Base-by-base conservation (phyloP, 2,888 invertebrate genomes). In the Nemurella pictetii region DNA sequence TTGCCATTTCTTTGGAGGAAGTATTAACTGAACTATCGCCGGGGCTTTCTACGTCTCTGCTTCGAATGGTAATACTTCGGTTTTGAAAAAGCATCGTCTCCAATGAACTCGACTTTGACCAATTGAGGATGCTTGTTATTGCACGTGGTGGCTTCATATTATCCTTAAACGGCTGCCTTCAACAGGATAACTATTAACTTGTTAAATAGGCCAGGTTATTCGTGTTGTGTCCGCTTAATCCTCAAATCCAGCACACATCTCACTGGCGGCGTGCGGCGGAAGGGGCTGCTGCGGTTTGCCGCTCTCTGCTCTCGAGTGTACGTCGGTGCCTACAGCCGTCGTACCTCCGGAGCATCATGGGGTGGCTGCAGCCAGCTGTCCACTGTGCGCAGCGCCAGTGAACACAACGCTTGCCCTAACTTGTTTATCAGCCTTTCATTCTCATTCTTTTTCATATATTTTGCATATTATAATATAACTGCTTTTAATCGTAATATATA, bases 401-500 rank as follows among this genome's bases (percentile, higher is more conserved):
- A 55, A 20, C 55, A 55, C 55, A 55, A 55, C 55, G 9, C 55
- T 55, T 55, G 55, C 20, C 55, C 55, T 55, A 7, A 55, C 55
- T 55, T 55, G 55, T 55, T 55, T 55, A 55, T 78, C 78, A 78
- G 78, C 78, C 78, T 78, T 78, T 78, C 78, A n/a, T 78, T 78
- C 78, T 78, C 78, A 78, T 78, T 78, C 78, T 78, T 78, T 12
- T 28, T 55, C 55, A 55, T 55, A 55, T 55, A 55, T 55, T 55
- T 55, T 12, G 55, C 55, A 55, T 55, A 55, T 55, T 55, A 55
- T 55, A 3, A 15, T 55, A 55, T 55, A 55, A 55, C 75, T 75
- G 78, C 29, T 78, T 78, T 78, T 78, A 78, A 30, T 78, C 78
- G 78, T 78, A 78, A 78, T 29, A 78, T 78, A 25, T 77, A 28